Percentiles rank a stretch among this genome's conserved stretches.
Conservation (phyloP, 2,888 invertebrate genomes). For the Troglohyphantes excavatus region DNA sequence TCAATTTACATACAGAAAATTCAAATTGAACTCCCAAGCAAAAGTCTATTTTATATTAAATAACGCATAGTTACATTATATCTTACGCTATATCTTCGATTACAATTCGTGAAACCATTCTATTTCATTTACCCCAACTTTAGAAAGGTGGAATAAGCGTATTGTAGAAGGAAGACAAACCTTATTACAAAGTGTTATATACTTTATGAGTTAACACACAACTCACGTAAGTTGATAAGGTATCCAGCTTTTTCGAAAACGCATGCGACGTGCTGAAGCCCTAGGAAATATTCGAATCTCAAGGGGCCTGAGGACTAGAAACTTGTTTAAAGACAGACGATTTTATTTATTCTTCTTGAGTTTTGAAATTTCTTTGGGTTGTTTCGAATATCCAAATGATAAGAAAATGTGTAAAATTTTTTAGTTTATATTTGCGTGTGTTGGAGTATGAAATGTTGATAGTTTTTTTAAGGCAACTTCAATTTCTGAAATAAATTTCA, state of each 20-base stretch:
- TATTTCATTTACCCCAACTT: neutral
- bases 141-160: neutral
- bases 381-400: neutral
- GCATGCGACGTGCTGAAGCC: neutral
- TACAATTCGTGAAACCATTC: no score
- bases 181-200: neutral
- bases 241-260: neutral
- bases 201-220: neutral
- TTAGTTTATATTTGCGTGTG: no score
- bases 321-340: neutral
- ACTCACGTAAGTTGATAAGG: constrained; percentile 9
- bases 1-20: no score
- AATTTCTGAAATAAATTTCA: no score
- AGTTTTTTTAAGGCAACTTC: no score
- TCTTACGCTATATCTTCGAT: no score
- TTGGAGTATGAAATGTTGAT: no score
- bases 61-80: no score
- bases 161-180: neutral
- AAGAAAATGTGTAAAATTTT: neutral
- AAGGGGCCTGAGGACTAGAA: neutral
- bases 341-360: neutral
- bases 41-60: no score
- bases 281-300: neutral
- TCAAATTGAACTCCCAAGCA: no score
- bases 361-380: neutral